Evolutionary conservation across 92 coral and sea anemone genomes (phyloP).

Genomic region (Muricea muricata): DNA sequence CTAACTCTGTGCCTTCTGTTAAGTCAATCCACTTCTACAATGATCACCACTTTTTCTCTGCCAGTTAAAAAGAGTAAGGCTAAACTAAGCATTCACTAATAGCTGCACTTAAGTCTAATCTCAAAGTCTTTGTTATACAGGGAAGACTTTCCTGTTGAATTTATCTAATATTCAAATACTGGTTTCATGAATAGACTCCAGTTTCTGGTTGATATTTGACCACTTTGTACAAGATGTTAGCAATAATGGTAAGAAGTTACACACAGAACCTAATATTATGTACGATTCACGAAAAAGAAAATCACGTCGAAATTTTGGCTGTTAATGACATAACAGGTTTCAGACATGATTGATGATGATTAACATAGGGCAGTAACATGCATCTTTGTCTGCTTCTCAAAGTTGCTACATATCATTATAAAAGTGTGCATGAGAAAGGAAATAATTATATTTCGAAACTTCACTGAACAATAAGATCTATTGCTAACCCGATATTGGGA

Average conservation of each 20-base stretch:
- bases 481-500: slow-evolving; percentile 6
- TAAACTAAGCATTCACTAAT: not conserved
- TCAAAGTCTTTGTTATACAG: not conserved
- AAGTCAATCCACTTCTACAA: not conserved
- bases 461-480: not conserved
- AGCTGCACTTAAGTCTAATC: not conserved
- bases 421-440: slow-evolving; percentile 14
- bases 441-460: not conserved
- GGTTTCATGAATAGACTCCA: not conserved
- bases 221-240: not conserved
- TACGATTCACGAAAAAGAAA: not conserved
- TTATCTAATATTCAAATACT: slow-evolving; percentile 21
- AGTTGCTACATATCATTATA: not conserved
- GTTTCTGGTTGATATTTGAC: not conserved
- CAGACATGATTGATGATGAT: not conserved
- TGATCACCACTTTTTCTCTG: slow-evolving; percentile 3
- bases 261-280: not conserved
- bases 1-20: not conserved
- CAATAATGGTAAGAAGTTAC: not conserved
- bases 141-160: slow-evolving; percentile 18
- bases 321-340: not conserved
- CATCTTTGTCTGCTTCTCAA: not conserved
- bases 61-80: not conserved
- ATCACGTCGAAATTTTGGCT: not conserved
- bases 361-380: not conserved